phyloP scores from a whole-genome alignment of 2,113 vertebrate species.

The Sula dactylatra region DNA sequence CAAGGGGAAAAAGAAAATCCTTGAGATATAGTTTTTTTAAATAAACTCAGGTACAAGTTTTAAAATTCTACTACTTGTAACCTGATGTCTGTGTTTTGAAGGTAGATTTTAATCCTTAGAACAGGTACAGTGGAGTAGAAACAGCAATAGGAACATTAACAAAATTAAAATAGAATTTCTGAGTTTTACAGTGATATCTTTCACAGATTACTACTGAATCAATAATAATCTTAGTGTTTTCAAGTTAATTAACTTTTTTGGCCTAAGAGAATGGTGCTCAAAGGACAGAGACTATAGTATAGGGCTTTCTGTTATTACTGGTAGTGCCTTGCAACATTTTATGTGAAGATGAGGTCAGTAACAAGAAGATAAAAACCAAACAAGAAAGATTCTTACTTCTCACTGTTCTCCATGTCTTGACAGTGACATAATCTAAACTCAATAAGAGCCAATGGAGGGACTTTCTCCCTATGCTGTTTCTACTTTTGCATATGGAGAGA shows the following conservation, averaged over 20 bases:
- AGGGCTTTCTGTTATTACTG: background rate
- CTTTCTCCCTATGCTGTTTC: background rate
- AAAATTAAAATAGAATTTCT: background rate
- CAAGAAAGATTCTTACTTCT: background rate
- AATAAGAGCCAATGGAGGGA: background rate
- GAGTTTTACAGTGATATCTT: background rate
- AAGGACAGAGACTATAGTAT: background rate
- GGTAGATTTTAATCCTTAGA: background rate
- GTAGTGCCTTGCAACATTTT: background rate
- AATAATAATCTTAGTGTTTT: background rate
- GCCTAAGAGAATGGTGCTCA: background rate
- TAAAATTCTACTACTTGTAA: background rate
- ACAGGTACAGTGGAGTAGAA: background rate
- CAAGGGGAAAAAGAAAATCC: background rate
- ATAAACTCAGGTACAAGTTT: background rate
- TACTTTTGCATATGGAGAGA: background rate
- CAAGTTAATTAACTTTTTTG: background rate
- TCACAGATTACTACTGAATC: background rate
- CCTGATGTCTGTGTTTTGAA: background rate
- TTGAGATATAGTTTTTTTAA: background rate
- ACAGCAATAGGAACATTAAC: background rate
- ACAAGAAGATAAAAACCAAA: background rate
- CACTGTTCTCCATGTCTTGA: background rate
- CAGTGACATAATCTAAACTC: background rate
- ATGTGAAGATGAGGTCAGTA: background rate